Percentiles rank a stretch among this genome's conserved stretches.
Evolutionary conservation across 2,797 vertebrate genomes (phyloP).

Genomic region (Clamator glandarius): DNA sequence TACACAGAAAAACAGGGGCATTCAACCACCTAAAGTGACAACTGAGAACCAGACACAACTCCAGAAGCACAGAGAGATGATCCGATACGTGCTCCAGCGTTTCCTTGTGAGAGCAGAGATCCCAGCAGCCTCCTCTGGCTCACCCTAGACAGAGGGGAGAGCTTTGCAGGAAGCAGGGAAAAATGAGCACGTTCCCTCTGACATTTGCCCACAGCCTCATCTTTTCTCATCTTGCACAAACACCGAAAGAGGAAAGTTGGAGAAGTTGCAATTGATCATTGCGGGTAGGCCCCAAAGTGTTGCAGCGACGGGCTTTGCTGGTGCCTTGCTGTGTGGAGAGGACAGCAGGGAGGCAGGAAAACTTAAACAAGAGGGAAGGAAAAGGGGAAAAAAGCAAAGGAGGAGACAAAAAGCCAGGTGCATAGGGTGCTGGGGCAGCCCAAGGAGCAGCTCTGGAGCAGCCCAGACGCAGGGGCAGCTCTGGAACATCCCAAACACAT

Average conservation of each 20-base stretch:
- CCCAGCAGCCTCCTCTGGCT: background rate
- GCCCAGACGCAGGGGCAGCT: too few relatives aligned
- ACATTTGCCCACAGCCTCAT: background rate
- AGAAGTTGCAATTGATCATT: background rate
- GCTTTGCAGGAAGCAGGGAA: background rate
- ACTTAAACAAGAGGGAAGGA: fast-evolving
- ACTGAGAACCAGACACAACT: conserved; percentile 43
- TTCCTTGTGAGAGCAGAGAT: background rate
- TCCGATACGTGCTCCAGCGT: background rate
- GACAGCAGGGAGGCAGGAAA: background rate
- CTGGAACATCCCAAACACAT: too few relatives aligned
- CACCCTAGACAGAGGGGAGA: background rate
- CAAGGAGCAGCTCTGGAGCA: too few relatives aligned
- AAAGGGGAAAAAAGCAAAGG: background rate
- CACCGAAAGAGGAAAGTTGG: background rate
- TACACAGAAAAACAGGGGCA: background rate
- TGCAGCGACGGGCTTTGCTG: background rate
- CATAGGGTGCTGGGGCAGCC: background rate
- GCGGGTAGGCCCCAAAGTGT: conserved; percentile 35
- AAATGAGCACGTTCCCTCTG: background rate
- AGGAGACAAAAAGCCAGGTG: conserved; percentile 14
- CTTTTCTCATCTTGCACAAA: background rate
- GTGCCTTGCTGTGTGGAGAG: background rate
- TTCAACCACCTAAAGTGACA: conserved; percentile 35
- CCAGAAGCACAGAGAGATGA: conserved; percentile 57